Evolutionary conservation across 2,888 invertebrate genomes (phyloP).

Genomic region (Aethes cnicana): DNA sequence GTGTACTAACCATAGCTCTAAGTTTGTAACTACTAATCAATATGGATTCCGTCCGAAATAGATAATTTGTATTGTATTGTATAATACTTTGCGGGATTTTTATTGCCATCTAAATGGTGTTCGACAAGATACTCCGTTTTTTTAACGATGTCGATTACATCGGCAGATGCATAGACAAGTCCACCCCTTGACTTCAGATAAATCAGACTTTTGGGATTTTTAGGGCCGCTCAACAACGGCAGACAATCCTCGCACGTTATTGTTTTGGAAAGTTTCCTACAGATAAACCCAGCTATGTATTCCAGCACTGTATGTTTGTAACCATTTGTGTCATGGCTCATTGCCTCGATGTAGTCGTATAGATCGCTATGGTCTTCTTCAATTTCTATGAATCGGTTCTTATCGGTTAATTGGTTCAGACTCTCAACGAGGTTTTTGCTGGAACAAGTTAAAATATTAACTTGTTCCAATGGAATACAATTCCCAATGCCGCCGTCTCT

Average conservation of each 20-base stretch:
- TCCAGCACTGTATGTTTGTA: not conserved
- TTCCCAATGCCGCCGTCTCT: slow-evolving; percentile 30
- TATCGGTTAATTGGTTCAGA: slow-evolving; percentile 16
- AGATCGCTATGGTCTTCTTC: slow-evolving; percentile 23
- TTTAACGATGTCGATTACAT: slow-evolving; percentile 3
- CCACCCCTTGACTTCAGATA: slow-evolving; percentile 9
- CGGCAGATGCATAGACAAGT: slow-evolving; percentile 1
- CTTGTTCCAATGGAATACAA: slow-evolving; percentile 31
- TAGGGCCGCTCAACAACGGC: not conserved
- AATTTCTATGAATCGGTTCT: slow-evolving; percentile 8
- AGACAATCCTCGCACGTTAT: not conserved
- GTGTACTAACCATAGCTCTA: too few relatives aligned
- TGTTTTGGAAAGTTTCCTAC: not conserved
- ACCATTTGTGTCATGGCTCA: not conserved
- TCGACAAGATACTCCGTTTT: slow-evolving; percentile 5
- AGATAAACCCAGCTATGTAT: slow-evolving; percentile 15
- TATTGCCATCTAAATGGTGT: not conserved
- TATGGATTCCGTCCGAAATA: too few relatives aligned
- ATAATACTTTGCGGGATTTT: not conserved
- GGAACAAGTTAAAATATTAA: slow-evolving; percentile 33
- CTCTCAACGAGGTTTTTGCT: slow-evolving; percentile 24
- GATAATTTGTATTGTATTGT: too few relatives aligned
- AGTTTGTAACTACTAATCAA: too few relatives aligned
- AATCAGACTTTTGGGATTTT: not conserved
- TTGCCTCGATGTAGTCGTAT: slow-evolving; percentile 13